Percentiles rank a stretch among this genome's conserved stretches.
Evolutionary conservation across 2,113 vertebrate genomes (phyloP).

Genomic region (Mesoclemmys tuberculata): DNA sequence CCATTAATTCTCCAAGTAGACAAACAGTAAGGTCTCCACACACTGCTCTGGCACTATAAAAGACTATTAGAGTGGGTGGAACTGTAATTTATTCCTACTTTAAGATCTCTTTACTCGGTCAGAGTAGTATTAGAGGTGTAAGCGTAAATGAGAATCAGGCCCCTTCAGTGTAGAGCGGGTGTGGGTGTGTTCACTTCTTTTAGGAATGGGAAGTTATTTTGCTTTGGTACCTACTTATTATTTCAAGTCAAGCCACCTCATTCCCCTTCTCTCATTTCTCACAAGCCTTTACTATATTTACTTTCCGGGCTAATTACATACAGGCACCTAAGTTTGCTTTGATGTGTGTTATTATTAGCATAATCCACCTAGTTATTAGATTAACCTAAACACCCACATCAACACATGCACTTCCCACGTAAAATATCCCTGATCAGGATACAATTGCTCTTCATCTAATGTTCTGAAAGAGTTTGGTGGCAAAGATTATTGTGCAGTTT

Average conservation of each 20-base stretch:
- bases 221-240: background rate
- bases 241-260: background rate
- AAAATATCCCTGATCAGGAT: constrained; percentile 15
- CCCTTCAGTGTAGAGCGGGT: background rate
- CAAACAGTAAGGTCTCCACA: background rate
- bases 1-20: background rate
- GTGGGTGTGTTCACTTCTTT: background rate
- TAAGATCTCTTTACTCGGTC: background rate
- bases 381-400: background rate
- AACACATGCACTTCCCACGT: background rate
- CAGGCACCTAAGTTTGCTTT: background rate
- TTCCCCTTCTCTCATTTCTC: background rate
- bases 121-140: background rate
- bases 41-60: background rate
- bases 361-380: background rate
- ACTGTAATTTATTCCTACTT: background rate
- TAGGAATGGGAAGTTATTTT: background rate
- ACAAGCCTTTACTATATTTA: background rate
- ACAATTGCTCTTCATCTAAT: background rate
- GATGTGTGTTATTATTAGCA: background rate
- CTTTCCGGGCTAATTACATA: background rate
- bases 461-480: background rate
- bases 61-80: background rate
- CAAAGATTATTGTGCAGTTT: background rate
- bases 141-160: background rate